Conservation (phyloP, 2,888 invertebrate species). For the Chesias legatella region DNA sequence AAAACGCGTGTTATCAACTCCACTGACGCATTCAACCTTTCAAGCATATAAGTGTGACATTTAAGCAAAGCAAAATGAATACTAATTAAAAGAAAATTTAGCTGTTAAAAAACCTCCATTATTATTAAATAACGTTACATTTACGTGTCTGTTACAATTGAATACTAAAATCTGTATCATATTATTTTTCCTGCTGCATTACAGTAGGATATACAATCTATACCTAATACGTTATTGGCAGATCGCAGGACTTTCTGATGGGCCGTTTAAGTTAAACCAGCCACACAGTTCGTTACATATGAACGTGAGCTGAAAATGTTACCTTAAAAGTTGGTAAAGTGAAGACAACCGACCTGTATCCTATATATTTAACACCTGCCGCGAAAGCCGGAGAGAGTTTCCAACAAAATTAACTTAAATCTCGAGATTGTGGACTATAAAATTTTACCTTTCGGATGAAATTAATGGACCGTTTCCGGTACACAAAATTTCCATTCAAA, state of each 20-base stretch:
- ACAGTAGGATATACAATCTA: too few relatives aligned
- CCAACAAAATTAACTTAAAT: conserved; percentile 52
- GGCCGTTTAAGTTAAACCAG: conserved; percentile 46
- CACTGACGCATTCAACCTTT: too few relatives aligned
- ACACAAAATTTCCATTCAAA: conserved; percentile 42
- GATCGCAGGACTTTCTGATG: conserved; percentile 30
- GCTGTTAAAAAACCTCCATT: too few relatives aligned
- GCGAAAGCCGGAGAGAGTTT: conserved; percentile 36
- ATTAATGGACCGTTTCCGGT: conserved; percentile 44
- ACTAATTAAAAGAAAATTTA: too few relatives aligned
- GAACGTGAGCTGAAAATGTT: conserved; percentile 54
- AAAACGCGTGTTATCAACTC: too few relatives aligned
- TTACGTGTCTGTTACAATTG: too few relatives aligned
- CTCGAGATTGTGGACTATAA: conserved; percentile 43
- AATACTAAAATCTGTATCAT: too few relatives aligned
- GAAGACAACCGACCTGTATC: conserved; percentile 48
- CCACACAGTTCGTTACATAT: conserved; percentile 49
- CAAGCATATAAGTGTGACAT: too few relatives aligned
- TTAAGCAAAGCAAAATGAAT: too few relatives aligned
- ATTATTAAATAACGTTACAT: too few relatives aligned
- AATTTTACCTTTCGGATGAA: conserved; percentile 48
- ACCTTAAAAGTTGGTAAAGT: conserved; percentile 46
- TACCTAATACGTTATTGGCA: conserved; percentile 27
- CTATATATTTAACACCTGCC: conserved; percentile 56
- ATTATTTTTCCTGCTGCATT: too few relatives aligned